Conservation (phyloP, 2,888 invertebrate genomes). For the Atethmia centrago region DNA sequence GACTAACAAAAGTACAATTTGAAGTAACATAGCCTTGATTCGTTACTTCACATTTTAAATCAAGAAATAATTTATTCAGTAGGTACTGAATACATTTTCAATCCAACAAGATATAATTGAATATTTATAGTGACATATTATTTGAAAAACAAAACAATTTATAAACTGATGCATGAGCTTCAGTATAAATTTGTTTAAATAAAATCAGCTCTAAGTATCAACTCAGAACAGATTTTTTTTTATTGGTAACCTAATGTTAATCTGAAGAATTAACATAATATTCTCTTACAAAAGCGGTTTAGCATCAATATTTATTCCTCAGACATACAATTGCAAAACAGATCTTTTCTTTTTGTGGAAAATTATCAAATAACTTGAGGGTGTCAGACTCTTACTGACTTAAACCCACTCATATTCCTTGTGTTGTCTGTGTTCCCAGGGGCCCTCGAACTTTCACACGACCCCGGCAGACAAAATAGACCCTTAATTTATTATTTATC, state of each 20-base stretch:
- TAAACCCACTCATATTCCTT: too few relatives aligned
- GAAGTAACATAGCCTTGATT: background rate
- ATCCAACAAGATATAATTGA: background rate
- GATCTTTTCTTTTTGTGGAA: too few relatives aligned
- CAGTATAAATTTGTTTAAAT: background rate
- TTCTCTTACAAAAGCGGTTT: background rate
- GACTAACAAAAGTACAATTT: background rate
- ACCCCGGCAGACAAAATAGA: too few relatives aligned
- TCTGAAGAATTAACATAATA: background rate
- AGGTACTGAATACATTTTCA: background rate
- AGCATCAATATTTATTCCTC: background rate
- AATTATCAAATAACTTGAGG: too few relatives aligned
- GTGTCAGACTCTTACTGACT: too few relatives aligned
- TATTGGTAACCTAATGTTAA: background rate
- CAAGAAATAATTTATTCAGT: conserved; percentile 7
- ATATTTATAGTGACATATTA: background rate
- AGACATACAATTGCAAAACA: background rate
- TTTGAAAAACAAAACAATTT: background rate
- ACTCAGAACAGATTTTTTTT: background rate
- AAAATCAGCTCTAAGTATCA: background rate
- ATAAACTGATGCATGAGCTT: background rate
- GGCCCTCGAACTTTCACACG: too few relatives aligned
- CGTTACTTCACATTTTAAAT: background rate
- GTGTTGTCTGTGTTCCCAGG: too few relatives aligned
- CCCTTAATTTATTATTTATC: background rate